These are phyloP conservation scores for Drosophila merina DNA, from an alignment of 2,888 invertebrate species.

Conservation along the genomic window DNA sequence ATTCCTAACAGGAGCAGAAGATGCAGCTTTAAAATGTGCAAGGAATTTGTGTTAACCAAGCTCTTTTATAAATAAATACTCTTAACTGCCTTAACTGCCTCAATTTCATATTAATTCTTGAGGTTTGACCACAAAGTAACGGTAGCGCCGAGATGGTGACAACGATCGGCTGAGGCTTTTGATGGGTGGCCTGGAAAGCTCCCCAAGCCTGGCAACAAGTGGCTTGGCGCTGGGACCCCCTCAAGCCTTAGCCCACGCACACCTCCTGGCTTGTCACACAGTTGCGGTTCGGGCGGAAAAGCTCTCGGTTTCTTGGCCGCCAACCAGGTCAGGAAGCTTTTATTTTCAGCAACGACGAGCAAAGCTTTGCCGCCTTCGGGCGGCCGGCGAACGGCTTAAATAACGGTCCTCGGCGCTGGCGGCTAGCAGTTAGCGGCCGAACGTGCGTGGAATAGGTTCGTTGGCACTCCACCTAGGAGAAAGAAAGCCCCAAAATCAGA, in stretches of 20 bases:
- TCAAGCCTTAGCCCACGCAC: neutral
- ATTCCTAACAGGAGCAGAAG: neutral
- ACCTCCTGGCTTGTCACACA: neutral
- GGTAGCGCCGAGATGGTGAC: neutral
- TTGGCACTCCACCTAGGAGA: slow-evolving; percentile 35
- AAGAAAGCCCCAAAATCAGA: neutral
- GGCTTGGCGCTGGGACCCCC: neutral
- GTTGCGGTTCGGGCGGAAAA: neutral
- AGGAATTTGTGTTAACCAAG: neutral
- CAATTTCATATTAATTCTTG: neutral
- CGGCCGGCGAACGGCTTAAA: slow-evolving; percentile 33
- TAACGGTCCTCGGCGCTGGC: slow-evolving; percentile 5
- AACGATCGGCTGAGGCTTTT: slow-evolving; percentile 11
- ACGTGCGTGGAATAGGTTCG: slow-evolving; percentile 55
- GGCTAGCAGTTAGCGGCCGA: slow-evolving; percentile 54
- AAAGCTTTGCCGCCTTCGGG: slow-evolving; percentile 6
- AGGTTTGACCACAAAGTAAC: neutral
- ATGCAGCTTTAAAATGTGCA: neutral
- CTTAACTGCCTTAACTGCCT: neutral
- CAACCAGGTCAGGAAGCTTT: slow-evolving; percentile 27
- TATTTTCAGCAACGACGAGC: neutral
- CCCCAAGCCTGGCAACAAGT: slow-evolving; percentile 26
- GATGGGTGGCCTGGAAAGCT: slow-evolving; percentile 16
- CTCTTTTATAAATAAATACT: too few relatives aligned
- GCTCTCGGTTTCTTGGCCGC: slow-evolving; percentile 19